These are phyloP conservation scores for Lutraria lutraria DNA, from an alignment of 2,888 invertebrate genomes.

Conservation along the genomic window DNA sequence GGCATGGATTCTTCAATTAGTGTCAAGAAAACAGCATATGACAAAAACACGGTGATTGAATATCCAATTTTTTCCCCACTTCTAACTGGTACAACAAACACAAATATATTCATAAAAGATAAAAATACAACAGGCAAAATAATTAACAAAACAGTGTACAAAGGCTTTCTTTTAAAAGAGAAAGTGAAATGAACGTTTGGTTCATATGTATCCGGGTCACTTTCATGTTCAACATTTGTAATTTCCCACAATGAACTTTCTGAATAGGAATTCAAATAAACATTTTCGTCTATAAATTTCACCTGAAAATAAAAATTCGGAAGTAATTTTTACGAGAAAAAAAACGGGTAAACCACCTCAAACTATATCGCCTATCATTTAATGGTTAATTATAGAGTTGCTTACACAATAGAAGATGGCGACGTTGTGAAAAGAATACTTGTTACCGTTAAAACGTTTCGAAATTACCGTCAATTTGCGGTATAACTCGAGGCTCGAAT, in stretches of 20 bases:
- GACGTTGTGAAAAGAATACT: too few relatives aligned
- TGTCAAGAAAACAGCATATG: slow-evolving; percentile 54
- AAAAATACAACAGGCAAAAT: slow-evolving; percentile 40
- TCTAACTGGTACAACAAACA: slow-evolving; percentile 37
- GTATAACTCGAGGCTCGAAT: neutral
- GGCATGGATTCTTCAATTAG: slow-evolving; percentile 54
- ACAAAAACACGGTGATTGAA: slow-evolving; percentile 53
- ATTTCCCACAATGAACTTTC: slow-evolving; percentile 41
- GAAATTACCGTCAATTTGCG: neutral
- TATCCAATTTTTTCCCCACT: slow-evolving; percentile 51
- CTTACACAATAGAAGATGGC: too few relatives aligned
- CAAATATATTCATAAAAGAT: slow-evolving; percentile 28
- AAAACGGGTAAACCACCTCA: neutral
- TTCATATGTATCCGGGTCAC: slow-evolving; percentile 15
- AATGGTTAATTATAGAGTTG: too few relatives aligned
- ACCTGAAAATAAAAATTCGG: neutral
- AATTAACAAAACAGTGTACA: slow-evolving; percentile 32
- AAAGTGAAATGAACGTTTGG: slow-evolving; percentile 9
- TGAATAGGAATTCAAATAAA: neutral
- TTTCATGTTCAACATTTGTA: neutral
- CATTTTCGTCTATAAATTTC: neutral
- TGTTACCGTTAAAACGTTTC: too few relatives aligned
- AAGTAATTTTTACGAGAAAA: neutral
- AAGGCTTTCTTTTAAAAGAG: slow-evolving; percentile 36
- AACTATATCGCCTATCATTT: too few relatives aligned